Percentiles rank a stretch among this genome's conserved stretches.
phyloP scores from a whole-genome alignment of 2,113 vertebrate species.

The Mirza zaza region DNA sequence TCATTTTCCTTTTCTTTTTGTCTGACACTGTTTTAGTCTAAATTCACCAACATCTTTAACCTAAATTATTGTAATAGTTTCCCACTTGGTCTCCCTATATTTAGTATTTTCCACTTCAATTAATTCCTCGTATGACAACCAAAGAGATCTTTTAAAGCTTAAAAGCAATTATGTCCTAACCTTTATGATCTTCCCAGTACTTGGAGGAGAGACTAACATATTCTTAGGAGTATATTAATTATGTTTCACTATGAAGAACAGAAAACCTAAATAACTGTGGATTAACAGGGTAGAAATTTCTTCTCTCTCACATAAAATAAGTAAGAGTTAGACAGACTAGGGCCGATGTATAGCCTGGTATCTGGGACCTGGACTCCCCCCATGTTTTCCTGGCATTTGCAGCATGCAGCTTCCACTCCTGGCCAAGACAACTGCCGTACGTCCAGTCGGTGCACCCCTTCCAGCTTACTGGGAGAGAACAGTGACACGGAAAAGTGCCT shows the following conservation, averaged over 20 bases:
- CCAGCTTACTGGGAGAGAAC: not conserved
- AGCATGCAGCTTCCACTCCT: not conserved
- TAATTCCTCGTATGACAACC: not conserved
- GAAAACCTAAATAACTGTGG: not conserved
- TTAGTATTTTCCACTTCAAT: not conserved
- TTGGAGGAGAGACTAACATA: not conserved
- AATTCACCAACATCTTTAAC: conserved; percentile 40
- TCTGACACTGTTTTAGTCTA: conserved; percentile 22
- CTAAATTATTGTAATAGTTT: not conserved
- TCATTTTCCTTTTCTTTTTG: not conserved
- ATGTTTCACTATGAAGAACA: not conserved
- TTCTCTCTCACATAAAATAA: not conserved
- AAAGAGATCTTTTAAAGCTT: not conserved
- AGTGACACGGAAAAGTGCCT: not conserved
- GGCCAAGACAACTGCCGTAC: not conserved
- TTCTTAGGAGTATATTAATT: not conserved
- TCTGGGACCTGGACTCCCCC: not conserved
- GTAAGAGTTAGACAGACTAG: too few species aligned
- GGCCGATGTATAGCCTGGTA: not conserved
- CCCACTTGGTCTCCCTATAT: not conserved
- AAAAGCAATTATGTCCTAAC: not conserved
- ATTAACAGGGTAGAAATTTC: not conserved
- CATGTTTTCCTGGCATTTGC: not conserved
- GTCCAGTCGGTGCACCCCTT: not conserved
- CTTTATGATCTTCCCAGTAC: not conserved